These are phyloP conservation scores for Cathartes aura DNA, from an alignment of 2,113 vertebrate genomes.

Conservation along the genomic window DNA sequence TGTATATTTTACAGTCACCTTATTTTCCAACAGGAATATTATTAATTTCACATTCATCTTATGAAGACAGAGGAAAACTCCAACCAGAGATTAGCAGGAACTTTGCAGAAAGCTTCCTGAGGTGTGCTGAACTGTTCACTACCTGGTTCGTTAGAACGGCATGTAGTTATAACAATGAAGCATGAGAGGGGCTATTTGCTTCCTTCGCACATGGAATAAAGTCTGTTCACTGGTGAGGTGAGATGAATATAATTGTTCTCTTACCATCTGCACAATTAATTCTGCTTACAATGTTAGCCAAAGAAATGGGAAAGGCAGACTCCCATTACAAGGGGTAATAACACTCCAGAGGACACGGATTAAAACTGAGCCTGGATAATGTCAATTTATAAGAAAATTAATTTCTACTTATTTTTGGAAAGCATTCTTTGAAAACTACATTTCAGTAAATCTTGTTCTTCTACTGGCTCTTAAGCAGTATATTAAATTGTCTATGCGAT, in stretches of 20 bases:
- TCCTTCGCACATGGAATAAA: not conserved
- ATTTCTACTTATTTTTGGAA: not conserved
- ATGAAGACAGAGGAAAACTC: not conserved
- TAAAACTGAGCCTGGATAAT: not conserved
- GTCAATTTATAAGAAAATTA: not conserved
- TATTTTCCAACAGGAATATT: not conserved
- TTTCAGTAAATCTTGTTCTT: not conserved
- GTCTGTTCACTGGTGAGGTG: not conserved
- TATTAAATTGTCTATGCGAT: not conserved
- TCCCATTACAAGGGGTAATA: not conserved
- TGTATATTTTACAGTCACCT: not conserved
- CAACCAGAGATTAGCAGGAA: not conserved
- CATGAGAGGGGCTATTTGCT: not conserved
- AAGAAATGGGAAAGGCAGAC: constrained; percentile 13
- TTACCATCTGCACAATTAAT: not conserved
- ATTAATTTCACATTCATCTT: not conserved
- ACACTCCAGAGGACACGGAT: not conserved
- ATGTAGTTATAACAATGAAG: not conserved
- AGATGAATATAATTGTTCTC: not conserved
- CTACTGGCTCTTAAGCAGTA: not conserved
- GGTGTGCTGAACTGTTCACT: not conserved
- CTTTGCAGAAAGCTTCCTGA: not conserved
- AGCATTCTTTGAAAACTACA: not conserved
- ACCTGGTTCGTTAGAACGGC: not conserved
- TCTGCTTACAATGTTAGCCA: not conserved